phyloP scores from a whole-genome alignment of 2,113 vertebrate species.

The Catagonus wagneri region DNA sequence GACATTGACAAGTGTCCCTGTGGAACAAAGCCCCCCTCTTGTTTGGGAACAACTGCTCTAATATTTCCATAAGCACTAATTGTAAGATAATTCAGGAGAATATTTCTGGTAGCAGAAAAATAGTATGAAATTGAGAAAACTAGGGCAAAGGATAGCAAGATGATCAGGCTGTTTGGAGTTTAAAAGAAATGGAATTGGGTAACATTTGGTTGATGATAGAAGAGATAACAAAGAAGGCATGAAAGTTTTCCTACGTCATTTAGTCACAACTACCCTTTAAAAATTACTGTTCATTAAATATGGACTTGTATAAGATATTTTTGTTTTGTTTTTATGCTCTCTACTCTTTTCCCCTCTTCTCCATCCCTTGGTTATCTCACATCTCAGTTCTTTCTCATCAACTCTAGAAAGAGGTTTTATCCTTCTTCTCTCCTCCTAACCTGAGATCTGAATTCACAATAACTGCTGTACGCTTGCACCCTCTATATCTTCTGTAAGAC shows the following conservation, averaged over 20 bases:
- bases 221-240: not conserved
- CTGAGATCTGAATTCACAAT: not conserved
- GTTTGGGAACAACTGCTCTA: not conserved
- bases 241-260: not conserved
- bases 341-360: not conserved
- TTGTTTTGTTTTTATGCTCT: not conserved
- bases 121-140: not conserved
- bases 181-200: not conserved
- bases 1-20: not conserved
- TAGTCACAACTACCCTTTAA: not conserved
- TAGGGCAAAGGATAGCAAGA: not conserved
- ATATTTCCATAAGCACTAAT: not conserved
- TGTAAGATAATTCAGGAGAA: not conserved
- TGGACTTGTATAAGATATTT: not conserved
- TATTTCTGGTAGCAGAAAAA: not conserved
- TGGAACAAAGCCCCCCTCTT: accelerated
- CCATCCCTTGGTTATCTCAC: not conserved
- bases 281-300: not conserved
- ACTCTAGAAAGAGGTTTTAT: not conserved
- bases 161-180: not conserved
- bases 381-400: not conserved
- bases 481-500: not conserved
- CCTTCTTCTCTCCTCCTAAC: not conserved
- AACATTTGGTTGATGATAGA: not conserved
- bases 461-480: accelerated